These are phyloP conservation scores for Isoperla grammatica DNA, from an alignment of 2,888 invertebrate species.

Conservation along the genomic window DNA sequence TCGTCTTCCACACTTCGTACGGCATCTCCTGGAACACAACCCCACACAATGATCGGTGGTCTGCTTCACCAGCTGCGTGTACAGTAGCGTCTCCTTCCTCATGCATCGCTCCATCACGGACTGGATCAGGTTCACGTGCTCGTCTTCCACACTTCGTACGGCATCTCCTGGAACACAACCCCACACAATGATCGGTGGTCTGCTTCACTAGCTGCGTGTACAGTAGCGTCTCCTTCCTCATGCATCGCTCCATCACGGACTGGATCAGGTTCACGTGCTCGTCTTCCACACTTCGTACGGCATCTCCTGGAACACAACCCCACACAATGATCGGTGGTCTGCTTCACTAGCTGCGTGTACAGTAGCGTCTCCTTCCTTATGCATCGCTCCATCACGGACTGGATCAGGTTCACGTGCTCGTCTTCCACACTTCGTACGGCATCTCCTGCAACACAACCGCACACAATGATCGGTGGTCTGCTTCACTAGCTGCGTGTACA, in stretches of 20 bases:
- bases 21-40: slow-evolving; percentile 53
- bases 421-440: slow-evolving; percentile 69
- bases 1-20: slow-evolving; percentile 76
- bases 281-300: slow-evolving; percentile 68
- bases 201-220: slow-evolving; percentile 90
- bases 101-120: slow-evolving; percentile 85
- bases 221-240: slow-evolving; percentile 81
- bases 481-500: slow-evolving; percentile 88
- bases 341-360: slow-evolving; percentile 87
- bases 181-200: slow-evolving; percentile 88
- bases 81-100: slow-evolving; percentile 81
- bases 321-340: slow-evolving; percentile 89
- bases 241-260: slow-evolving; percentile 81
- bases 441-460: slow-evolving; percentile 47
- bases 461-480: slow-evolving; percentile 90
- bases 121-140: slow-evolving; percentile 84
- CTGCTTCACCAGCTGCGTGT: slow-evolving; percentile 87
- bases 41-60: slow-evolving; percentile 90
- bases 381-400: slow-evolving; percentile 83
- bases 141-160: slow-evolving; percentile 71
- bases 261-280: slow-evolving; percentile 87
- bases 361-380: slow-evolving; percentile 83
- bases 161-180: slow-evolving; percentile 48
- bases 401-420: slow-evolving; percentile 83
- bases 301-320: slow-evolving; percentile 48